Conservation (phyloP, 2,113 vertebrate species). For the Camelus dromedarius region DNA sequence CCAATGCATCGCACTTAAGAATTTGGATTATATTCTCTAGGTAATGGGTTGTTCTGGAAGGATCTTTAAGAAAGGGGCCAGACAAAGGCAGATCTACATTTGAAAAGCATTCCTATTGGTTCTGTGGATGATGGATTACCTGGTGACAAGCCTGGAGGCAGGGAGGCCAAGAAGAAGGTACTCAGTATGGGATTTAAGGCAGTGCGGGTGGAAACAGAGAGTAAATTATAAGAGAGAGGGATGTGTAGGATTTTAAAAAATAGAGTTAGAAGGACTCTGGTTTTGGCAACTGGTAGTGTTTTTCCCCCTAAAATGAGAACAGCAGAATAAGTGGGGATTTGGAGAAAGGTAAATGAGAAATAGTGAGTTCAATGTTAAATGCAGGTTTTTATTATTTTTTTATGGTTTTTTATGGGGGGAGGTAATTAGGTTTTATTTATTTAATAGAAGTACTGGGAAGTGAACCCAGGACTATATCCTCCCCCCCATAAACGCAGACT, state of each 20-base stretch:
- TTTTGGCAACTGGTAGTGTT: background rate
- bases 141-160: background rate
- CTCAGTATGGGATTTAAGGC: background rate
- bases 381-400: too few relatives aligned
- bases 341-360: background rate
- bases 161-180: too few relatives aligned
- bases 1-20: background rate
- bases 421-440: too few relatives aligned
- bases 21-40: background rate
- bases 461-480: too few relatives aligned
- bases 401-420: too few relatives aligned
- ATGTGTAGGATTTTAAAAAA: background rate
- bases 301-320: background rate
- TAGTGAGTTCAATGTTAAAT: background rate
- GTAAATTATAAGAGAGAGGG: background rate
- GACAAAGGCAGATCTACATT: background rate
- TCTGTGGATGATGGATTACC: background rate
- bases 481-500: background rate
- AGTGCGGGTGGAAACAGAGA: too few relatives aligned
- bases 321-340: background rate
- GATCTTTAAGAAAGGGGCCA: background rate
- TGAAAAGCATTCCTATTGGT: background rate
- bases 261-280: background rate
- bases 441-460: too few relatives aligned
- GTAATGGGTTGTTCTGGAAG: background rate